Evolutionary conservation across 2,888 invertebrate species (phyloP), one percentile per base, ranked within the genome.

Genomic region (Troglohyphantes excavatus): DNA sequence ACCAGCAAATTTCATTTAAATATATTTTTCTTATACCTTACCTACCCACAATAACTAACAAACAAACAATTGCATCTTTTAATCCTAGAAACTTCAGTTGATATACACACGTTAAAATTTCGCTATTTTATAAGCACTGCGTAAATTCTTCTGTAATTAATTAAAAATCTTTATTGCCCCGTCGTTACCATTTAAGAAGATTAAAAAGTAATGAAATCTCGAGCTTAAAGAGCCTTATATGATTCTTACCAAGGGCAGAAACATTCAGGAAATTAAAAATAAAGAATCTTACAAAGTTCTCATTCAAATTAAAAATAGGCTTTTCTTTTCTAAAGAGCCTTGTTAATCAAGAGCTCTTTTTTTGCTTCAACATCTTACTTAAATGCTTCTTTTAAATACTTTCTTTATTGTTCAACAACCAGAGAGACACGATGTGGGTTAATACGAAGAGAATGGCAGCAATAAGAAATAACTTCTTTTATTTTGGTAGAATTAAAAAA

Each of bases 201-300:
- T 53, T 53, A 53, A 53, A 53, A 11, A 53, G 53, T 53, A 53
- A 53, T 53, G 53, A 53, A 53, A 53, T 53, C 53, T 53, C n/a
- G n/a, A 53, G 53, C 53, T 53, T 53, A 53, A n/a, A 53, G 17
- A 53, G 53, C 5, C 17, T 53, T n/a, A n/a, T 53, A n/a, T 33
- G 9, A 53, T 53, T 53, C n/a, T n/a, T 17, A 53, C n/a, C 5
- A 53, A 53, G n/a, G n/a, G 17, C 13, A 53, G 53, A n/a, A 17
- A 53, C 53, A 53, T 53, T 53, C n/a, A n/a, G 5, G n/a, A 53
- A 53, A 53, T 13, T 3, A n/a, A 53, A 53, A n/a, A 53, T 53
- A 53, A 53, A 53, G 53, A 53, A 53, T 53, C 13, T 17, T 53
- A 53, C 5, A n/a, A n/a, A 5, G 5, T 53, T 53, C 53, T 2